Percentiles rank a stretch among this genome's conserved stretches.
Evolutionary conservation across 2,113 vertebrate genomes (phyloP).

Genomic region (Microtus montanus): DNA sequence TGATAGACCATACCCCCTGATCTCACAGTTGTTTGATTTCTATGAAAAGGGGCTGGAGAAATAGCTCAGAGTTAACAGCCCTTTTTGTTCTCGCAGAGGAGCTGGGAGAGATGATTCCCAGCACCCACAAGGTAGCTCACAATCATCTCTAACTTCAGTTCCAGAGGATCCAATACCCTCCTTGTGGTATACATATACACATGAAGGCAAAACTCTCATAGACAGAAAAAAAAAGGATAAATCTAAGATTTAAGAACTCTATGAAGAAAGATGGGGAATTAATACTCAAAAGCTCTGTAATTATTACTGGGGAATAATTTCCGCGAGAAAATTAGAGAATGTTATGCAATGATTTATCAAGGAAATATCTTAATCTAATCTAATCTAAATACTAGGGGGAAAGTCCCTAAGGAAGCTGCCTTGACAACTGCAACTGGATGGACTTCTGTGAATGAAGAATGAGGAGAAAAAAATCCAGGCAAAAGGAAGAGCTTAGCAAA

Average conservation of each 20-base stretch:
- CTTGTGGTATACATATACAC: background rate
- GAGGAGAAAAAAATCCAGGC: background rate
- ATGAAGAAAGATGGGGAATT: background rate
- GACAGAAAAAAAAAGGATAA: background rate
- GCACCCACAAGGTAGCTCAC: background rate
- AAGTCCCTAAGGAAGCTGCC: slow-evolving; percentile 25
- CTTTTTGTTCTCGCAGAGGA: background rate
- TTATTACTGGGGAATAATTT: slow-evolving; percentile 32
- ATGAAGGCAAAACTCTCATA: background rate
- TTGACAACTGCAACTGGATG: background rate
- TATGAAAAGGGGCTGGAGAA: background rate
- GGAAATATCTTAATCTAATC: slow-evolving; percentile 46
- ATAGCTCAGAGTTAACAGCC: background rate
- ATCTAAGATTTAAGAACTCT: background rate
- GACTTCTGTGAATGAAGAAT: background rate
- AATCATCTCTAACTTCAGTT: background rate
- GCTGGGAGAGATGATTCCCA: background rate
- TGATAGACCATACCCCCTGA: background rate
- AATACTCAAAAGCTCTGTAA: slow-evolving; percentile 42
- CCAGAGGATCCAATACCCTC: background rate
- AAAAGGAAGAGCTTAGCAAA: background rate
- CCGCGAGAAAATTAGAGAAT: slow-evolving; percentile 50
- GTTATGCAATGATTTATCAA: slow-evolving; percentile 25
- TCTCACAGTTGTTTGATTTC: slow-evolving; percentile 22
- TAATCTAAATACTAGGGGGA: background rate